Percentiles rank a stretch among this genome's conserved stretches.
phyloP scores from a whole-genome alignment of 1,140 invertebrate genomes.

The Odontomachus brunneus region DNA sequence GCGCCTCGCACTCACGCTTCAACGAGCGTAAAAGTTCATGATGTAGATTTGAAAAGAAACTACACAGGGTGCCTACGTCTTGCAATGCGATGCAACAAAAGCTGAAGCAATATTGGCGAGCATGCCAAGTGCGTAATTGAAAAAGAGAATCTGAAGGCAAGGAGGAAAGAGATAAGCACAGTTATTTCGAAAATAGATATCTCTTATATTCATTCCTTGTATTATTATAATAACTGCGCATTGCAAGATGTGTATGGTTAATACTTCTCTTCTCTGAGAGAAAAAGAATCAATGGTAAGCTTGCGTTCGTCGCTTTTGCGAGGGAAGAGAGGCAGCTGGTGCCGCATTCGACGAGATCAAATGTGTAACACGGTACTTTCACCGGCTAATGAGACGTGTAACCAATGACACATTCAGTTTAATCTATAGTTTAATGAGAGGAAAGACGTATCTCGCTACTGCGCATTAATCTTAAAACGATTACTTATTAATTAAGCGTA shows the following conservation, averaged over 20 bases:
- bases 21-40: no score
- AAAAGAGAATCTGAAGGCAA: no score
- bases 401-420: conserved; percentile 26
- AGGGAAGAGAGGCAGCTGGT: conserved; percentile 1
- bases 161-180: no score
- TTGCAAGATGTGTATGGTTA: not conserved
- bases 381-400: conserved; percentile 40
- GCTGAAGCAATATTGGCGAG: no score
- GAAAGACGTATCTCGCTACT: not conserved
- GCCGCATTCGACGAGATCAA: not conserved
- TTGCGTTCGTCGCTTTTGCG: not conserved
- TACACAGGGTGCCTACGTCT: no score
- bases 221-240: not conserved
- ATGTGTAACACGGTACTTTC: conserved; percentile 34
- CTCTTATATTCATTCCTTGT: not conserved
- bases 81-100: no score
- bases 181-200: no score
- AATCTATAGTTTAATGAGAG: conserved; percentile 13
- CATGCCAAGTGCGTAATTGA: no score
- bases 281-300: not conserved
- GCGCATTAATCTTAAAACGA: not conserved
- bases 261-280: not conserved
- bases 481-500: conserved; percentile 23
- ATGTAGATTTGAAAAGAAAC: no score
- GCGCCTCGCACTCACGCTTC: no score